Evolutionary conservation across 1,140 invertebrate species (phyloP).

Genomic region (Diachasma alloeum): DNA sequence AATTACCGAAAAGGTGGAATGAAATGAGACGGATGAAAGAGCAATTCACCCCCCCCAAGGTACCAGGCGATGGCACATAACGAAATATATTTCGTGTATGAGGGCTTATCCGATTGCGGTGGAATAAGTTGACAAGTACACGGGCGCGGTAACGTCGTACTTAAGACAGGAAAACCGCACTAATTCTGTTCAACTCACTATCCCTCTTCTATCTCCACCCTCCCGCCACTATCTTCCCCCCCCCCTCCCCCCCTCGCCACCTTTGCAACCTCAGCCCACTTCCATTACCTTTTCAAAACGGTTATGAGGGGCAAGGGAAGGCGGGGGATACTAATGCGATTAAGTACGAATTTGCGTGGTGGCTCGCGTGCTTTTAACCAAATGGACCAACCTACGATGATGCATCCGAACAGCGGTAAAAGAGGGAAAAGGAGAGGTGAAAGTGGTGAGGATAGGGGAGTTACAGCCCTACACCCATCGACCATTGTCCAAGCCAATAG

Average conservation of each 20-base stretch:
- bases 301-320: constrained; percentile 5
- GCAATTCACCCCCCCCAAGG: not conserved
- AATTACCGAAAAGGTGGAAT: not conserved
- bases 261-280: not conserved
- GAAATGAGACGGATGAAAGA: not conserved
- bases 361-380: constrained; percentile 22
- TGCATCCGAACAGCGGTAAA: not conserved
- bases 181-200: constrained; percentile 12
- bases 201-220: not conserved
- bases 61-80: not conserved
- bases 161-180: constrained; percentile 12
- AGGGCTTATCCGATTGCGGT: not conserved
- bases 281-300: constrained; percentile 7
- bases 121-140: constrained; percentile 14
- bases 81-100: not conserved
- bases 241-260: not conserved
- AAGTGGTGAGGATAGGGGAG: no score
- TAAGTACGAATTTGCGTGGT: constrained; percentile 14
- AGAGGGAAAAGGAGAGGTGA: not conserved
- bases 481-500: not conserved
- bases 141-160: not conserved
- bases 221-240: no score
- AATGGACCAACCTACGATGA: constrained; percentile 16
- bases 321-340: constrained; percentile 14
- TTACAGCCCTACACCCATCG: not conserved